Percentiles rank a stretch among this genome's conserved stretches.
These are phyloP conservation scores for Pachypanchax playfairii DNA, from an alignment of 2,113 vertebrate genomes.

Conservation along the genomic window DNA sequence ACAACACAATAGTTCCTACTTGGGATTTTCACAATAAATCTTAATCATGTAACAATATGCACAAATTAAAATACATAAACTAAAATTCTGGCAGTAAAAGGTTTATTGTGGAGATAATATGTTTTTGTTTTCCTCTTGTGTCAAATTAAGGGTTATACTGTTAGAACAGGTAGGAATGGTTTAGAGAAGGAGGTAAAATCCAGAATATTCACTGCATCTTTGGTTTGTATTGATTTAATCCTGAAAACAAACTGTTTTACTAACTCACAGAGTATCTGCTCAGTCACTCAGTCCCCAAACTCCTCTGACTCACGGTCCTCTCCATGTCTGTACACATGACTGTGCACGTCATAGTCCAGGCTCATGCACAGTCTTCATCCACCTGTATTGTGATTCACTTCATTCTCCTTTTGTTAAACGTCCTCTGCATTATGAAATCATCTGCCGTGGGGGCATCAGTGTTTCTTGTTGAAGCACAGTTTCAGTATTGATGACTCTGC, in stretches of 20 bases:
- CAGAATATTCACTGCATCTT: conserved; percentile 24
- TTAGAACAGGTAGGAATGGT: neutral
- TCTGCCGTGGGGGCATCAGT: neutral
- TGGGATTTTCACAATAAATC: too few species aligned
- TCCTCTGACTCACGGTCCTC: neutral
- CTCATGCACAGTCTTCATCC: conserved; percentile 5
- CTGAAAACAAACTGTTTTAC: conserved; percentile 63
- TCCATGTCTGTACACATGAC: neutral
- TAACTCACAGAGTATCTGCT: too few species aligned
- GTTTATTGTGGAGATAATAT: neutral
- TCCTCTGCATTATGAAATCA: conserved; percentile 19
- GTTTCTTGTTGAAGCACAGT: neutral
- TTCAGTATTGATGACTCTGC: conserved; percentile 50
- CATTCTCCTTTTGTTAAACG: conserved; percentile 13
- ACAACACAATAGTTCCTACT: too few species aligned
- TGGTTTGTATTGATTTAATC: conserved; percentile 59
- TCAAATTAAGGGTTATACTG: neutral
- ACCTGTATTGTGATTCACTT: conserved; percentile 33
- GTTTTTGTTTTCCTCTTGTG: neutral
- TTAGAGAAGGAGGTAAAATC: conserved; percentile 32
- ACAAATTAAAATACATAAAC: too few species aligned
- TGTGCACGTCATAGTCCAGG: neutral
- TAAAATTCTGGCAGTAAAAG: neutral
- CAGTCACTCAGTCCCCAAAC: neutral
- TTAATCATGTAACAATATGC: too few species aligned